These are phyloP conservation scores for Caenorhabditis briggsae DNA, from an alignment of 1,140 invertebrate genomes.

Conservation along the genomic window DNA sequence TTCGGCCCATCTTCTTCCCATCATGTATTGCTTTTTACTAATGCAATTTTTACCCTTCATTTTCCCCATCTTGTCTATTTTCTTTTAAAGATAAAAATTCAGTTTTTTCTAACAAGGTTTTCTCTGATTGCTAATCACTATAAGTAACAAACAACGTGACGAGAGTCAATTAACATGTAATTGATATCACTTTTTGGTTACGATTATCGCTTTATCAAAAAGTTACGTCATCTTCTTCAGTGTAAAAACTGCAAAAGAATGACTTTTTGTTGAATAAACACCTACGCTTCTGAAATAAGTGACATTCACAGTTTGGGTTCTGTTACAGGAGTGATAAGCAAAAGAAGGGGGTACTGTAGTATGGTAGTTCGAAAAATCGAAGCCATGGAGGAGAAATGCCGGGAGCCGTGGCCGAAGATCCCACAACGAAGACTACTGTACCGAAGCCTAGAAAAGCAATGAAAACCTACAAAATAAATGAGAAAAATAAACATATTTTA, in stretches of 20 bases:
- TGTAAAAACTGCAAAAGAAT: background rate
- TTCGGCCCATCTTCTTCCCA: too few species aligned
- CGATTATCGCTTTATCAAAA: conserved; percentile 22
- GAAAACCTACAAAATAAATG: too few species aligned
- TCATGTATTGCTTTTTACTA: too few species aligned
- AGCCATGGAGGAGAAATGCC: too few species aligned
- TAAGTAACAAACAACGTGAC: background rate
- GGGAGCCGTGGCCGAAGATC: too few species aligned
- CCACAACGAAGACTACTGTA: too few species aligned
- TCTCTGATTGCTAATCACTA: background rate
- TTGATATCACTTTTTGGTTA: conserved; percentile 18
- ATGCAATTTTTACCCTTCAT: too few species aligned
- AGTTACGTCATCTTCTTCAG: conserved; percentile 4
- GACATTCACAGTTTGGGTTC: background rate
- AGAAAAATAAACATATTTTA: too few species aligned
- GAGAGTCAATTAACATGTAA: background rate
- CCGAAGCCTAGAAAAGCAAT: too few species aligned
- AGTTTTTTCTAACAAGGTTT: background rate
- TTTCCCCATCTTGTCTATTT: background rate
- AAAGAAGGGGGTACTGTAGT: too few species aligned
- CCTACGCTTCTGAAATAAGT: background rate
- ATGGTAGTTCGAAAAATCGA: too few species aligned
- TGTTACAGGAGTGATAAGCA: background rate
- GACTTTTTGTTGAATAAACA: background rate
- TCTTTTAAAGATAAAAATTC: background rate